Conservation (phyloP, 2,797 vertebrate genomes). For the Clarias platycephalus region DNA sequence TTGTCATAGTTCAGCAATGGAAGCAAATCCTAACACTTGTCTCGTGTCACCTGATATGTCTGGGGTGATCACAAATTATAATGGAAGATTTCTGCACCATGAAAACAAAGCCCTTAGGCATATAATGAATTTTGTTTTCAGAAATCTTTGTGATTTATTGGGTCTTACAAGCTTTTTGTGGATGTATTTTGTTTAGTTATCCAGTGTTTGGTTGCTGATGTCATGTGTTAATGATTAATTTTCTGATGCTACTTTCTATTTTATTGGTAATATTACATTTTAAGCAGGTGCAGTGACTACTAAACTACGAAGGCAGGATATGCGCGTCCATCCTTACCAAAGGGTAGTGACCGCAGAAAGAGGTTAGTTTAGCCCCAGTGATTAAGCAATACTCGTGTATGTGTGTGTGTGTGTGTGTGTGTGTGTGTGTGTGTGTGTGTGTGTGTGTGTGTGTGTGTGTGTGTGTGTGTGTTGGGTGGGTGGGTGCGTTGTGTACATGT, state of each 20-base stretch:
- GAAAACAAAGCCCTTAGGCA: conserved; percentile 27
- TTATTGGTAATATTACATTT: conserved; percentile 90
- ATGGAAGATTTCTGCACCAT: conserved; percentile 31
- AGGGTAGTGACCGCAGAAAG: conserved; percentile 99
- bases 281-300: conserved; percentile 99
- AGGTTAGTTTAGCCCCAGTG: conserved; percentile 98
- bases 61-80: conserved; percentile 15
- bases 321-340: conserved; percentile 99
- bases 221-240: conserved; percentile 69
- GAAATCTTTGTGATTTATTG: conserved; percentile 34
- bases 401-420: conserved; percentile 51
- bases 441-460: neutral
- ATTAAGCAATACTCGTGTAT: conserved; percentile 53
- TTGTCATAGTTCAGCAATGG: conserved; percentile 29
- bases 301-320: conserved; percentile 99
- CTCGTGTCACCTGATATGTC: conserved; percentile 29
- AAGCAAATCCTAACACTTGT: conserved; percentile 20
- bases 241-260: conserved; percentile 77
- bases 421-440: conserved; percentile 64
- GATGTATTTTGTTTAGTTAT: conserved; percentile 15
- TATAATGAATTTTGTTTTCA: conserved; percentile 28
- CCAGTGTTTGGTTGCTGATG: conserved; percentile 46
- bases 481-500: conserved; percentile 47
- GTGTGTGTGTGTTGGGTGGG: conserved; percentile 40
- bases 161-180: conserved; percentile 43